Evolutionary conservation across 2,113 vertebrate genomes (phyloP).

Genomic region (Aramus guarauna): DNA sequence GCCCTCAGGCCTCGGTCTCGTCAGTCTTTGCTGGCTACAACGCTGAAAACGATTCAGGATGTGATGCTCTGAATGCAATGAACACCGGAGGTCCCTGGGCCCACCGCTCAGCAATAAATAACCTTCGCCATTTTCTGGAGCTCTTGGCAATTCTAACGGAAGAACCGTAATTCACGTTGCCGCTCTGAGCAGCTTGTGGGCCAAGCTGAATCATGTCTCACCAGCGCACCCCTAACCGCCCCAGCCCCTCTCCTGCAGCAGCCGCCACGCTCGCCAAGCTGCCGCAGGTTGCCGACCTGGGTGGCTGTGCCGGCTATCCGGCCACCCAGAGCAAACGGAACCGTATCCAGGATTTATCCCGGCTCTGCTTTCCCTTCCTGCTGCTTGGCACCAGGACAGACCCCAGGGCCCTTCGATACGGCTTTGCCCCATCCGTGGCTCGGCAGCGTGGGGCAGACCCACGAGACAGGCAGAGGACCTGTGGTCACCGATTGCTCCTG

Average conservation of each 20-base stretch:
- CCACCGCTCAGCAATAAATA: not conserved
- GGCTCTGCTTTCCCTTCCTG: not conserved
- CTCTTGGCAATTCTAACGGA: not conserved
- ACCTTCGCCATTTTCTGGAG: not conserved
- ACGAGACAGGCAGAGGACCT: not conserved
- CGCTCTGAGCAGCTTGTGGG: not conserved
- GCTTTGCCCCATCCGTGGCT: not conserved
- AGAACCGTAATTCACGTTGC: fast-evolving
- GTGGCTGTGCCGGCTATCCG: not conserved
- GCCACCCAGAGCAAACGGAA: not conserved
- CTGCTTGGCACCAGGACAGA: not conserved
- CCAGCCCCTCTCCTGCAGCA: not conserved
- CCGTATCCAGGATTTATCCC: not conserved
- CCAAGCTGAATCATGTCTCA: not conserved
- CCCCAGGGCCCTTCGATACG: not conserved
- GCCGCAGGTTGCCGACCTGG: not conserved
- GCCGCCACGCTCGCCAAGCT: not conserved
- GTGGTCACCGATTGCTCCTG: not conserved
- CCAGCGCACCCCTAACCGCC: not conserved
- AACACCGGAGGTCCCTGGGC: not conserved
- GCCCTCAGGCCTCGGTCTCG: not conserved
- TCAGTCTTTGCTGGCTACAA: not conserved
- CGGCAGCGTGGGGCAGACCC: not conserved
- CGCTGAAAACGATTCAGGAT: not conserved
- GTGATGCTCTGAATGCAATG: not conserved